phyloP scores from a whole-genome alignment of 1,140 invertebrate species.

The Alviniconcha marisindica region DNA sequence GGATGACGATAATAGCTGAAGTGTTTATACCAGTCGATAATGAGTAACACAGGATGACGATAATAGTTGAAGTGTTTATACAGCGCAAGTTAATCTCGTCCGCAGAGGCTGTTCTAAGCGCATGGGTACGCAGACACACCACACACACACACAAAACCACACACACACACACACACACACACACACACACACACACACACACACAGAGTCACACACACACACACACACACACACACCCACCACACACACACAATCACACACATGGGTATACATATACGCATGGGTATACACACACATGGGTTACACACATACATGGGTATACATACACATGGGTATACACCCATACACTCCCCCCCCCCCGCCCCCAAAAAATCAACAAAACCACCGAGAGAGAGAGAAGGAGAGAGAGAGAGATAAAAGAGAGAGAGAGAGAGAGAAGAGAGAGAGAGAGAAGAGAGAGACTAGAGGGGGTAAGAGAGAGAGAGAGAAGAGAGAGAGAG shows the following conservation, averaged over 20 bases:
- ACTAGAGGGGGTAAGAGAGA: slow-evolving; percentile 13
- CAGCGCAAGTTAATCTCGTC: too few relatives aligned
- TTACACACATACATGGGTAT: not conserved
- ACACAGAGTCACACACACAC: too few relatives aligned
- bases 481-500: not conserved
- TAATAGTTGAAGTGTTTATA: too few relatives aligned
- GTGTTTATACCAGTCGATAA: not conserved
- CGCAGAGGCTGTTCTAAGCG: too few relatives aligned
- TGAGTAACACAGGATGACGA: too few relatives aligned
- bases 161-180: not conserved
- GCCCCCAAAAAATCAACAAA: not conserved
- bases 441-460: slow-evolving; percentile 14
- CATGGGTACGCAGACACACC: too few relatives aligned
- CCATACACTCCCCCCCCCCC: too few relatives aligned
- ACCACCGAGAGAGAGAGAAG: not conserved
- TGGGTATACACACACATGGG: slow-evolving; percentile 1
- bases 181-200: not conserved
- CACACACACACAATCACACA: slow-evolving; percentile 7
- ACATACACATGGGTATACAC: too few relatives aligned
- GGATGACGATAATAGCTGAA: not conserved
- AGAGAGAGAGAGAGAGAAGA: not conserved
- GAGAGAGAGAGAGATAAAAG: not conserved
- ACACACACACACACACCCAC: not conserved
- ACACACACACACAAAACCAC: not conserved
- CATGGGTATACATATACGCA: not conserved